Conservation (phyloP, 1,140 invertebrate genomes). For the Drosophila pseudoananassae region DNA sequence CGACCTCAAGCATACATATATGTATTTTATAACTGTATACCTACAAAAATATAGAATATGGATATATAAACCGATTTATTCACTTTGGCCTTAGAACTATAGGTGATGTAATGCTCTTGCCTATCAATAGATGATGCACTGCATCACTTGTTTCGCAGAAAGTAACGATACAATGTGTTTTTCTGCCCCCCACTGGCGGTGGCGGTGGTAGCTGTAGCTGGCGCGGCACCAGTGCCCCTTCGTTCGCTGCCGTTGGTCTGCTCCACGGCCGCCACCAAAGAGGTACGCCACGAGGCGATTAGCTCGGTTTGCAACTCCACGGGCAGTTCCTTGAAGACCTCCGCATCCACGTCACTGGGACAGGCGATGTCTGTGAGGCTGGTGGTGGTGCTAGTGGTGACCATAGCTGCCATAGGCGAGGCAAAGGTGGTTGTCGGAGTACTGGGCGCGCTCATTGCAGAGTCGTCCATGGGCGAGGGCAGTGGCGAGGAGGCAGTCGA, state of each 20-base stretch:
- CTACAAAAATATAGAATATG: slow-evolving; percentile 62
- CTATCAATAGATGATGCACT: slow-evolving; percentile 11
- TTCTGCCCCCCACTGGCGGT: slow-evolving; percentile 60
- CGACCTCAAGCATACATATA: slow-evolving; percentile 9
- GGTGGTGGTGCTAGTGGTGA: slow-evolving; percentile 8
- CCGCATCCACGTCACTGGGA: slow-evolving; percentile 86
- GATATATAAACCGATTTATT: slow-evolving; percentile 36
- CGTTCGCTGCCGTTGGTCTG: slow-evolving; percentile 25
- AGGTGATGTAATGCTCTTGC: slow-evolving; percentile 13
- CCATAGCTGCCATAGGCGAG: slow-evolving; percentile 21
- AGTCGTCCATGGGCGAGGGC: slow-evolving; percentile 80
- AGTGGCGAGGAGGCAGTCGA: slow-evolving; percentile 85
- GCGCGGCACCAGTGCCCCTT: slow-evolving; percentile 11
- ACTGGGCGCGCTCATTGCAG: slow-evolving; percentile 79
- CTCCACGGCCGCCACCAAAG: slow-evolving; percentile 72
- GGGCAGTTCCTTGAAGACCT: slow-evolving; percentile 87
- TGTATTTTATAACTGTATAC: slow-evolving; percentile 47
- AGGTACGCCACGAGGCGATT: slow-evolving; percentile 87
- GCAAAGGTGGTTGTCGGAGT: slow-evolving; percentile 78
- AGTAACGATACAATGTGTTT: slow-evolving; percentile 87
- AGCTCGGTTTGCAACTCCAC: slow-evolving; percentile 87
- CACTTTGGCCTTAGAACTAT: slow-evolving; percentile 27
- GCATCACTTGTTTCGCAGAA: slow-evolving; percentile 86
- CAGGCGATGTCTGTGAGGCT: slow-evolving; percentile 76
- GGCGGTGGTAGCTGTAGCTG: slow-evolving; percentile 29